Conservation (phyloP, 1,140 invertebrate genomes). For the Oppia nitens region DNA sequence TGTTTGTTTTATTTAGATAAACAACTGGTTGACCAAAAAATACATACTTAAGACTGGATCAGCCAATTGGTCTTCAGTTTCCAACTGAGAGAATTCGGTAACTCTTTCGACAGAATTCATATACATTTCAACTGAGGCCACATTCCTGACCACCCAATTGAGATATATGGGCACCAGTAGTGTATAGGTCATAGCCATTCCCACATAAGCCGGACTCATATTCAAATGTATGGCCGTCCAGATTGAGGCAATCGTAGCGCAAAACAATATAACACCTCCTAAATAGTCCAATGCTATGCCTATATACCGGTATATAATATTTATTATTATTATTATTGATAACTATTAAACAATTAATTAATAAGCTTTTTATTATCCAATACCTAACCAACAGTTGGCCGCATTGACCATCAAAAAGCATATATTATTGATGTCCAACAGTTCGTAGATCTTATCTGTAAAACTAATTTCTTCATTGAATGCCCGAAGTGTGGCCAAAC, state of each 20-base stretch:
- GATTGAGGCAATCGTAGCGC: slow-evolving; percentile 43
- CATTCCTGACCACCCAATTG: slow-evolving; percentile 43
- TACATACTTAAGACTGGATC: background rate
- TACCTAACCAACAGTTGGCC: slow-evolving; percentile 61
- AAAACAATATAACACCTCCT: slow-evolving; percentile 54
- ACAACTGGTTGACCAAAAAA: background rate
- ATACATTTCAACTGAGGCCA: slow-evolving; percentile 43
- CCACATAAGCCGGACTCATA: slow-evolving; percentile 31
- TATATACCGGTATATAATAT: slow-evolving; percentile 3
- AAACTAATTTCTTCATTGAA: slow-evolving; percentile 37
- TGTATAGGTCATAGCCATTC: slow-evolving; percentile 55
- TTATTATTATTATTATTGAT: slow-evolving; percentile 13
- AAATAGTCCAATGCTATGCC: slow-evolving; percentile 49
- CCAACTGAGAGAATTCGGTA: slow-evolving; percentile 50
- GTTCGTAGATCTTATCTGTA: slow-evolving; percentile 40
- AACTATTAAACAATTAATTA: background rate
- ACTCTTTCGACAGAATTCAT: slow-evolving; percentile 45
- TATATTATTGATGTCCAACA: slow-evolving; percentile 52
- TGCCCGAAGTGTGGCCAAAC: slow-evolving; percentile 48
- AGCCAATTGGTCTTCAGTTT: slow-evolving; percentile 31
- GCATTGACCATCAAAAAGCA: slow-evolving; percentile 57
- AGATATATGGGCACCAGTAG: slow-evolving; percentile 59
- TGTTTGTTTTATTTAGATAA: background rate
- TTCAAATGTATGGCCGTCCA: slow-evolving; percentile 23
- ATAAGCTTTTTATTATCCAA: slow-evolving; percentile 44